These are phyloP conservation scores for Blastomussa wellsi DNA, from an alignment of 92 coral and sea anemone genomes.

Conservation along the genomic window DNA sequence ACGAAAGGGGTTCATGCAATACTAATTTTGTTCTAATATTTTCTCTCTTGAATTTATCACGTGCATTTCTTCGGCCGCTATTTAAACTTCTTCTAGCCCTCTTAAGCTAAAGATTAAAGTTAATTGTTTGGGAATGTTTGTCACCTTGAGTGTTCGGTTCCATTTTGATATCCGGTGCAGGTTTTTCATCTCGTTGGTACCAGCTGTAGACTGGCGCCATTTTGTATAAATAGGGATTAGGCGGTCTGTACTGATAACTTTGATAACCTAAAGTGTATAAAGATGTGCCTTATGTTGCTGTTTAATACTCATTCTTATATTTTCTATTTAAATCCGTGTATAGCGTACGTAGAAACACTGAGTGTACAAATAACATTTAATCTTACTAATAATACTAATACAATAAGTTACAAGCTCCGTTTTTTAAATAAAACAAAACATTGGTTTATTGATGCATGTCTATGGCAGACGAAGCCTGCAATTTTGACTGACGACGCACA, in stretches of 20 bases:
- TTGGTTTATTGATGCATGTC: not conserved
- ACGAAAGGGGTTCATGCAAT: too few species aligned
- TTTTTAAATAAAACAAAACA: not conserved
- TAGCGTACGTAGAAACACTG: not conserved
- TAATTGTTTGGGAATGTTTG: not conserved
- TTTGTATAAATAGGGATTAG: conserved; percentile 24
- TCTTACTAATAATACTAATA: too few species aligned
- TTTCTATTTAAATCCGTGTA: not conserved
- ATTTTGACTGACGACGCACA: not conserved
- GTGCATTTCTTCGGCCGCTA: not conserved
- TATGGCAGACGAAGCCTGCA: not conserved
- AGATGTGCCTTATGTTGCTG: not conserved
- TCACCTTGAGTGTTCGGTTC: conserved; percentile 30
- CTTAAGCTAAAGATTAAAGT: too few species aligned
- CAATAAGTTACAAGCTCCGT: not conserved
- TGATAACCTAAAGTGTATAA: conserved; percentile 16
- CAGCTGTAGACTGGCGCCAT: conserved; percentile 50
- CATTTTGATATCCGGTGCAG: conserved; percentile 18
- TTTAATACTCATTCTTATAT: not conserved
- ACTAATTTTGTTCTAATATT: too few species aligned
- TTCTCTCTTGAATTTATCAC: too few species aligned
- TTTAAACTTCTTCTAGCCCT: too few species aligned
- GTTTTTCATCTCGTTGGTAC: conserved; percentile 43
- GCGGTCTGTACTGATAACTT: conserved; percentile 34
- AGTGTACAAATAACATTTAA: too few species aligned